phyloP scores from a whole-genome alignment of 2,888 invertebrate species.

The Lottia gigantea region DNA sequence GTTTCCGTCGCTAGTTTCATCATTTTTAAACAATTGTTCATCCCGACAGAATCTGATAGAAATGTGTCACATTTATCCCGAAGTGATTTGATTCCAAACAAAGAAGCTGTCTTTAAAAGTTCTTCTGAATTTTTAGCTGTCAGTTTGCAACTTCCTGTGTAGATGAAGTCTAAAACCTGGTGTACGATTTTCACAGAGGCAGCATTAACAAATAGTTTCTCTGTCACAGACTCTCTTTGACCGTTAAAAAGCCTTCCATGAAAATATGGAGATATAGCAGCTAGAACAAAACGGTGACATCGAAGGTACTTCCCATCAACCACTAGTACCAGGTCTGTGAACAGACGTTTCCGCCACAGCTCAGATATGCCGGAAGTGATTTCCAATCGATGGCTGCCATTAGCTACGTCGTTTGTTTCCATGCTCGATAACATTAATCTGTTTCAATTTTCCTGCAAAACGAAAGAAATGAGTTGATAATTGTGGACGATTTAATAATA shows the following conservation, averaged over 20 bases:
- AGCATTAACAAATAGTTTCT: constrained; percentile 24
- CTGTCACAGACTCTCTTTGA: constrained; percentile 22
- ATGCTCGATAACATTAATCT: not conserved
- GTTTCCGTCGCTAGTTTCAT: constrained; percentile 6
- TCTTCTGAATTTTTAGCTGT: not conserved
- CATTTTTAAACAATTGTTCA: constrained; percentile 6
- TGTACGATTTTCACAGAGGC: not conserved
- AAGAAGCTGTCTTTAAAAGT: not conserved
- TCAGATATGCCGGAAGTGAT: constrained; percentile 23
- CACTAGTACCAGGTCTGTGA: constrained; percentile 30
- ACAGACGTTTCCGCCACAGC: constrained; percentile 27
- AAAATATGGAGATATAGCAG: constrained; percentile 29
- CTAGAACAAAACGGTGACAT: constrained; percentile 29
- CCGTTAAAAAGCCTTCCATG: constrained; percentile 30
- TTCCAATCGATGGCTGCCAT: constrained; percentile 24
- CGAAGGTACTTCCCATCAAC: constrained; percentile 25
- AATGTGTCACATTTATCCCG: not conserved
- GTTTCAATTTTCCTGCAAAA: no score
- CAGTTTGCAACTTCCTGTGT: constrained; percentile 3
- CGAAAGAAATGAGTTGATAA: no score
- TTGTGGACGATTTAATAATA: no score
- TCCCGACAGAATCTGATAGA: not conserved
- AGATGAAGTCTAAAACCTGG: not conserved
- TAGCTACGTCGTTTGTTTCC: constrained; percentile 14
- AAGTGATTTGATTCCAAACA: not conserved